Conservation (phyloP, 2,888 invertebrate genomes). For the Epistrophe eligans region DNA sequence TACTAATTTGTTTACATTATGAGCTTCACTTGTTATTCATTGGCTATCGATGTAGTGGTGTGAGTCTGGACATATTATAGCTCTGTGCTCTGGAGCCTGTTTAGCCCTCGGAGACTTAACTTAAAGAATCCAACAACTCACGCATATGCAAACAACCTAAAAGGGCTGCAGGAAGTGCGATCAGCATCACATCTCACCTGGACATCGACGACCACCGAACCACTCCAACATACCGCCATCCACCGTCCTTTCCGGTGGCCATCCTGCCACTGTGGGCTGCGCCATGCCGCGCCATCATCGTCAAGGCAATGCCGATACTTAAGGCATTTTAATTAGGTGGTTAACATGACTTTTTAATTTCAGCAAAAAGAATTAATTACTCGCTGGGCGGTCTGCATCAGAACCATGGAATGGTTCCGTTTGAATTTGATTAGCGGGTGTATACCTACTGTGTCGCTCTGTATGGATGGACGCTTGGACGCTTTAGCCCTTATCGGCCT, state of each 20-base stretch:
- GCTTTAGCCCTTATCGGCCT: constrained; percentile 63
- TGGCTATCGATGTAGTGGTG: constrained; percentile 53
- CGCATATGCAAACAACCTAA: constrained; percentile 62
- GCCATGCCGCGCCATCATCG: background rate
- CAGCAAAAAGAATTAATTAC: constrained; percentile 84
- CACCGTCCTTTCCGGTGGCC: constrained; percentile 36
- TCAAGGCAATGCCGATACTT: constrained; percentile 74
- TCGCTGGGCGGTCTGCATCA: constrained; percentile 82
- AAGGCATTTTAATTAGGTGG: constrained; percentile 84
- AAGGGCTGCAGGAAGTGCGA: constrained; percentile 78
- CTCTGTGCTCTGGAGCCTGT: constrained; percentile 61
- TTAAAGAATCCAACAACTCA: constrained; percentile 76
- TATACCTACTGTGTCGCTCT: constrained; percentile 15
- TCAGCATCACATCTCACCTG: constrained; percentile 68
- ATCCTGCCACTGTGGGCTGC: constrained; percentile 57
- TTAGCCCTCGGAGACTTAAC: constrained; percentile 76
- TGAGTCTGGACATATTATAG: background rate
- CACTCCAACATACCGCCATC: constrained; percentile 58
- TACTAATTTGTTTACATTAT: constrained; percentile 83
- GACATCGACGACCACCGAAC: constrained; percentile 61
- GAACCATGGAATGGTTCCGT: constrained; percentile 61
- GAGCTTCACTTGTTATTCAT: constrained; percentile 81
- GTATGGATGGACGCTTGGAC: constrained; percentile 45
- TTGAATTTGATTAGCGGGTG: constrained; percentile 75
- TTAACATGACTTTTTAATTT: constrained; percentile 84